Evolutionary conservation across 1,140 invertebrate species (phyloP), one percentile per base, ranked within the genome.

Genomic region (Mactra quadrangularis): DNA sequence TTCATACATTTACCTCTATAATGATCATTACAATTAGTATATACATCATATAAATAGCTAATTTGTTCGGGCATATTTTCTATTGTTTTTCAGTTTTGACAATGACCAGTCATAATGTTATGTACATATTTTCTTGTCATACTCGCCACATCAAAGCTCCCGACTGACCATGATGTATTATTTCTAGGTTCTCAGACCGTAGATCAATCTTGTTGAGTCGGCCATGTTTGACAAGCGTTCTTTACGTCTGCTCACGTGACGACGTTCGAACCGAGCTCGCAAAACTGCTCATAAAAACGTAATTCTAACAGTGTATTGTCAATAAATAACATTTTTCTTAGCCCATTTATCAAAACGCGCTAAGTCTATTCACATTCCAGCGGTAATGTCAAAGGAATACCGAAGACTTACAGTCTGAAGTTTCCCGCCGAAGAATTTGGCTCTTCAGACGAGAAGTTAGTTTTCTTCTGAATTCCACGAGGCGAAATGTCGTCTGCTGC

Each of bases 91-190:
- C 45, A n/a, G n/a, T 29, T 31, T 55, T 7, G 31, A 71, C 77
- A 81, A 70, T 81, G 77, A 81, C 77, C 50, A 71, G 27, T 68
- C 25, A 70, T 81, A 68, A 81, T 81, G 66, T 68, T 57, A 81
- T 81, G 66, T 71, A 70, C 64, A 81, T 81, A 41, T 57, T 71
- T 81, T 70, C 17, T 35, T 81, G 77, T 81, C 77, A 81, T 70
- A 47, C 35, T 81, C 27, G 66, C 35, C 62, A 70, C 47, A 70
- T 81, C 77, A 81, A 81, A 81, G 77, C 33, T n/a, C 13, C 53
- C 53, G 53, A 45, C 25, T 70, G 77, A 81, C 77, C 77, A 71
- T 81, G 77, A 81, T 81, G 66, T 68, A 81, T 81, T 50, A 25
- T 31, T n/a, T 55, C 38, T 31, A n/a, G 66, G 70, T 71, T 68